These are phyloP conservation scores for Trachymyrmex septentrionalis DNA, from an alignment of 1,140 invertebrate species.

Conservation along the genomic window DNA sequence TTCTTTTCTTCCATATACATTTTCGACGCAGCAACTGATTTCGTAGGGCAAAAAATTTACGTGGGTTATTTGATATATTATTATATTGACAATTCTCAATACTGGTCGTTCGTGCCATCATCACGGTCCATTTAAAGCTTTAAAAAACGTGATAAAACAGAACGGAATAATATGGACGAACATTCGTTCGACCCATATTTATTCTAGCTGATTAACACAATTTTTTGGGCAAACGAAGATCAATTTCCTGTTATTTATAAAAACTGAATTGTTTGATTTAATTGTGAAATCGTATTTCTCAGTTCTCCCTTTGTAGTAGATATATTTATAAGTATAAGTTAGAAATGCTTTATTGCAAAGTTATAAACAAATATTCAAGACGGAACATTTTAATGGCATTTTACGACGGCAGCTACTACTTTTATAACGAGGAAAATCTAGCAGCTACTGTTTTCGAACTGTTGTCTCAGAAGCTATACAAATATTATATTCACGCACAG, in stretches of 20 bases:
- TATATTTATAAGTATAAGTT: not conserved
- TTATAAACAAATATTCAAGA: too few species aligned
- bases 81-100: not conserved
- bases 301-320: not conserved
- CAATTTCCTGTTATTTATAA: slow-evolving; percentile 4
- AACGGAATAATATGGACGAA: slow-evolving; percentile 1
- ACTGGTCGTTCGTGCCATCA: not conserved
- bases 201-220: slow-evolving; percentile 22
- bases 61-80: slow-evolving; percentile 43
- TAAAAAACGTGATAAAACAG: not conserved
- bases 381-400: too few species aligned
- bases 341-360: too few species aligned
- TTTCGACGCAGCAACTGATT: slow-evolving; percentile 8
- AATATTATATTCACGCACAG: too few species aligned
- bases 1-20: slow-evolving; percentile 62
- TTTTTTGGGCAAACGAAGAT: slow-evolving; percentile 23
- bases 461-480: too few species aligned
- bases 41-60: slow-evolving; percentile 16
- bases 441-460: too few species aligned
- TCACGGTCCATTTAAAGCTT: not conserved
- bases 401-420: too few species aligned
- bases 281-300: not conserved
- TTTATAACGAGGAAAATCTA: too few species aligned
- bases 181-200: slow-evolving; percentile 13
- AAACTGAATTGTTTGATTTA: slow-evolving; percentile 7